Conservation (phyloP, 2,797 vertebrate species). For the Myotis planiceps region DNA sequence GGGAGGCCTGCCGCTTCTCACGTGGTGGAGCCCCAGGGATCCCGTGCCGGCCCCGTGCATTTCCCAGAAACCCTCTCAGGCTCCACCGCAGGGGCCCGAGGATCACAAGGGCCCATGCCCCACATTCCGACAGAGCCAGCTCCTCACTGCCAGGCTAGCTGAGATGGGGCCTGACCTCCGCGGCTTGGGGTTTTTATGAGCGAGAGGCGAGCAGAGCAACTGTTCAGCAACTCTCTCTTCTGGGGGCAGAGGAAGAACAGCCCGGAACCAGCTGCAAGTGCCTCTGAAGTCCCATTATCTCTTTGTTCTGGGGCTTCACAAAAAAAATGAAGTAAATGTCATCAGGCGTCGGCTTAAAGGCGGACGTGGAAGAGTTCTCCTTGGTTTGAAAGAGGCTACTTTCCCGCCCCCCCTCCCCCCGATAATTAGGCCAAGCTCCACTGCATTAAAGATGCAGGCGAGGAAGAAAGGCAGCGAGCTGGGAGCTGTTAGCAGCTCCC, state of each 20-base stretch:
- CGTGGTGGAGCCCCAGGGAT: background rate
- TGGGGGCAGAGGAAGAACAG: background rate
- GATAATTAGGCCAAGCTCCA: slow-evolving; percentile 70
- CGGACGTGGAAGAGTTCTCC: slow-evolving; percentile 24
- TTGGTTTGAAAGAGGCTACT: slow-evolving; percentile 59
- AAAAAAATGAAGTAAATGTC: slow-evolving; percentile 48
- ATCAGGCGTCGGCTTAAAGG: slow-evolving; percentile 18
- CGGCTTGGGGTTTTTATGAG: slow-evolving; percentile 25
- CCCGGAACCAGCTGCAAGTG: background rate
- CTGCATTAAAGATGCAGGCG: slow-evolving; percentile 35
- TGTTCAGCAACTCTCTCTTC: background rate
- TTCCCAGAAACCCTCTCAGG: slow-evolving; percentile 29
- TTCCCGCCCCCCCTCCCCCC: background rate
- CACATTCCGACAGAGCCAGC: slow-evolving; percentile 56
- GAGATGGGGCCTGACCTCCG: background rate
- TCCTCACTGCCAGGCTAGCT: slow-evolving; percentile 7
- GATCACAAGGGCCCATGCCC: background rate
- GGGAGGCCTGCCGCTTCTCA: background rate
- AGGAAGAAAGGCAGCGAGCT: background rate
- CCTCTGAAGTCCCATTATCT: slow-evolving; percentile 55
- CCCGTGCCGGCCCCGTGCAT: background rate
- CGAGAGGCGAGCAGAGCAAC: background rate
- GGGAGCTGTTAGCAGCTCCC: slow-evolving; percentile 20
- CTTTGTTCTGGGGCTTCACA: slow-evolving; percentile 62
- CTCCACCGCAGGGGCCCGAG: background rate